A percentile compares a stretch with the other conserved stretches of the same genome.
phyloP scores from a whole-genome alignment of 2,888 invertebrate genomes.

The Synanthedon formicaeformis region DNA sequence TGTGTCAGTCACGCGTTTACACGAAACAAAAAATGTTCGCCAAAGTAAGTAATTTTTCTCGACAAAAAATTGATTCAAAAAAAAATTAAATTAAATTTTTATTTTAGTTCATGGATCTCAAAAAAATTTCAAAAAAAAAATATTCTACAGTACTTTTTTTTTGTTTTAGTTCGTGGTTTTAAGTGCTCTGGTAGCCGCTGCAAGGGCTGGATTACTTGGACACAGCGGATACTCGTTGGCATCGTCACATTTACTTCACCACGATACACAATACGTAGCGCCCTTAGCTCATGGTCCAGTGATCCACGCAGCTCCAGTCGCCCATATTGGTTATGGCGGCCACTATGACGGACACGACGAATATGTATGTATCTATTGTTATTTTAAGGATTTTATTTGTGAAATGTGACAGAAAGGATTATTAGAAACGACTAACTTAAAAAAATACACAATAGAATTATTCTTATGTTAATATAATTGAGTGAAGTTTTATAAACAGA shows the following conservation, averaged over 20 bases:
- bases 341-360: constrained; percentile 18
- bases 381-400: too few relatives aligned
- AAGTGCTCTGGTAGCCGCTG: constrained; percentile 46
- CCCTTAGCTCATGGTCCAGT: constrained; percentile 15
- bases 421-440: too few relatives aligned
- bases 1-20: constrained; percentile 58
- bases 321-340: constrained; percentile 6
- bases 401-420: too few relatives aligned
- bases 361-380: constrained; percentile 17
- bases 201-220: constrained; percentile 60
- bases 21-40: constrained; percentile 57
- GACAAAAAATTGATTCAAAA: too few relatives aligned
- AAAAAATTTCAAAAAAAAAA: neutral
- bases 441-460: too few relatives aligned
- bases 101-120: neutral
- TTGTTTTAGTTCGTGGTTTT: constrained; percentile 44
- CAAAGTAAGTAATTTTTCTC: constrained; percentile 40
- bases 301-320: constrained; percentile 16
- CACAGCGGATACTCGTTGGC: constrained; percentile 24
- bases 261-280: constrained; percentile 15
- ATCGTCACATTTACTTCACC: constrained; percentile 23
- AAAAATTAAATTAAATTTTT: neutral
- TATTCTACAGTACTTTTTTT: neutral
- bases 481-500: too few relatives aligned
- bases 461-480: too few relatives aligned